Evolutionary conservation across 2,888 invertebrate genomes (phyloP), one percentile per base, ranked within the genome.

Genomic region (Odontothrips loti): DNA sequence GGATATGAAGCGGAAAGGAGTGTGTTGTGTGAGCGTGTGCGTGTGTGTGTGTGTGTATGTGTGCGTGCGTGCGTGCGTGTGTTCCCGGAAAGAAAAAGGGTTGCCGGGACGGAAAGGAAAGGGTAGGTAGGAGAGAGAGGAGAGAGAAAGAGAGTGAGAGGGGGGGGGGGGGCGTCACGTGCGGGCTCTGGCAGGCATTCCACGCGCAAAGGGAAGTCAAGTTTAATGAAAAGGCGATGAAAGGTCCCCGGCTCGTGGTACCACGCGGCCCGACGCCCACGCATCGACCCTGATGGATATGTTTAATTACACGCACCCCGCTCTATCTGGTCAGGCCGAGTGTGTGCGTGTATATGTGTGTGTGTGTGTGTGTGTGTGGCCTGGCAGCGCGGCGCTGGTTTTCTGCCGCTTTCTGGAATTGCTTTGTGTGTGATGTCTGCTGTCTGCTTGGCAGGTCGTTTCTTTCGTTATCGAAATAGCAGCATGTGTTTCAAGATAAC

Each of bases 201-300:
- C 68, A 75, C 68, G 68, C 23, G 68, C 27, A 75, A 75, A 27
- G 68, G 68, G 23, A 58, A 58, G 23, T 27, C 1, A 27, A 75
- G 68, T 75, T 75, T 75, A 75, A 75, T 75, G 68, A 75, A 75
- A 75, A 75, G 68, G 68, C 68, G 58, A 58, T 58, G 58, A 58
- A 20, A 58, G 58, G 58, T 20, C 20, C 15, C 17, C 58, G 58
- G 58, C 17, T 2, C 34, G 34, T 43, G 34, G 34, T 6, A 6
- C 34, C 34, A 6, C 34, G 34, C 34, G 34, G 34, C 34, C 2
- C 34, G 34, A 43, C 34, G 34, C 34, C 34, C 34, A 43, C 34
- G 34, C 34, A 43, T 43, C 34, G 34, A 6, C 34, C 34, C 34
- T 43, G 34, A 43, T 6, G 34, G 34, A 43, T 43, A 43, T 43